Evolutionary conservation across 1,140 invertebrate species (phyloP), one percentile per base, ranked within the genome.

Genomic region (Cepaea nemoralis): DNA sequence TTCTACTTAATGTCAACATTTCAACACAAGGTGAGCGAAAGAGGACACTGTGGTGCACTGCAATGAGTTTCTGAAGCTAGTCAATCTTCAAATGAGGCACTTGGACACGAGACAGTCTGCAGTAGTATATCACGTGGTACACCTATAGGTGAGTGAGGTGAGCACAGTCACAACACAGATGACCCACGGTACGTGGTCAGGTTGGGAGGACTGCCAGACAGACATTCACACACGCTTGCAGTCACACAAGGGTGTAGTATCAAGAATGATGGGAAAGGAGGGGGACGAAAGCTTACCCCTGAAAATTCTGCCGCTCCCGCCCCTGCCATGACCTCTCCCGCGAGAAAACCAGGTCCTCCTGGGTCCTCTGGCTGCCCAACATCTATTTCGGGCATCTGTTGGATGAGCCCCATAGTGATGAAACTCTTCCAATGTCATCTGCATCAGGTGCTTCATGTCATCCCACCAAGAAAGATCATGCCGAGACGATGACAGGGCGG

Each of bases 261-360:
- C 33, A 50, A 45, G 73, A 48, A 75, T 42, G 40, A 75, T 71
- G 69, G 35, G 39, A 31, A 37, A 24, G 40, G 79, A n/a, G n/a
- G 67, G 80, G 45, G 70, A 74, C 73, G 48, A 71, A 45, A 73
- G 67, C 78, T 80, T 80, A 80, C 78, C 78, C 71, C 80, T 39
- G 40, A 50, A 76, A 27, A 78, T 78, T 82, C 83, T 83, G 84
- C 82, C 82, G 82, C 63, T 82, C 35, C 45, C 71, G 59, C 79
- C 84, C 63, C 86, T 67, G 67, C 86, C 83, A 40, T 83, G 76
- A 50, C 86, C 87, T 66, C 83, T 80, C 35, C 84, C 82, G 8
- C 33, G 59, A 40, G 66, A 12, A 16, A 78, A 69, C 31, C 75
- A 77, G 2, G 77, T 69, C 48, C 55, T 55, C 39, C 73, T 67